phyloP scores from a whole-genome alignment of 2,113 vertebrate genomes.

The Alligator sinensis region DNA sequence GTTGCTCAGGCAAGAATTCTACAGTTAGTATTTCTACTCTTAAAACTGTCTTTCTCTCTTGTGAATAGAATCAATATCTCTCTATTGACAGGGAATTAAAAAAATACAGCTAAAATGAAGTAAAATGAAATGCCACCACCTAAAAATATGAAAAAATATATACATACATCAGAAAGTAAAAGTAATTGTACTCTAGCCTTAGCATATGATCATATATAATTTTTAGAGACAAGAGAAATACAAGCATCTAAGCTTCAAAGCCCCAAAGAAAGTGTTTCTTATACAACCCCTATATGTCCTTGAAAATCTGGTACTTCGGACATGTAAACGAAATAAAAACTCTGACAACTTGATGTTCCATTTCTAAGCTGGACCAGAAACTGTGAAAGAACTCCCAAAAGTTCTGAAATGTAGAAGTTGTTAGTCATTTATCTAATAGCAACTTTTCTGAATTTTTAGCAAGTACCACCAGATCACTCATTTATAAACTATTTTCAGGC shows the following conservation, averaged over 20 bases:
- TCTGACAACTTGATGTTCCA: conserved; percentile 7
- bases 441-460: conserved; percentile 24
- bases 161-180: neutral
- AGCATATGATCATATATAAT: neutral
- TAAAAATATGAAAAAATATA: neutral
- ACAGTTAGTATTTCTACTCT: neutral
- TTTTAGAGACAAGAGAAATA: conserved; percentile 36
- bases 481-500: conserved; percentile 63
- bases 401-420: conserved; percentile 28
- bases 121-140: neutral
- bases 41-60: neutral
- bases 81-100: neutral
- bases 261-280: conserved; percentile 28
- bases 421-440: conserved; percentile 30
- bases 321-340: conserved; percentile 46
- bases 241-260: conserved; percentile 5
- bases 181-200: neutral
- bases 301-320: conserved; percentile 49
- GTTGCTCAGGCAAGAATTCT: neutral
- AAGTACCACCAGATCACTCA: conserved; percentile 53
- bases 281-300: neutral
- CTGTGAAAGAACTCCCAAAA: neutral
- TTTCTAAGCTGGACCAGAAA: neutral
- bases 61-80: conserved; percentile 16
- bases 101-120: conserved; percentile 1